Base-by-base conservation (phyloP, 2,113 vertebrate species). In the Lasiurus borealis region DNA sequence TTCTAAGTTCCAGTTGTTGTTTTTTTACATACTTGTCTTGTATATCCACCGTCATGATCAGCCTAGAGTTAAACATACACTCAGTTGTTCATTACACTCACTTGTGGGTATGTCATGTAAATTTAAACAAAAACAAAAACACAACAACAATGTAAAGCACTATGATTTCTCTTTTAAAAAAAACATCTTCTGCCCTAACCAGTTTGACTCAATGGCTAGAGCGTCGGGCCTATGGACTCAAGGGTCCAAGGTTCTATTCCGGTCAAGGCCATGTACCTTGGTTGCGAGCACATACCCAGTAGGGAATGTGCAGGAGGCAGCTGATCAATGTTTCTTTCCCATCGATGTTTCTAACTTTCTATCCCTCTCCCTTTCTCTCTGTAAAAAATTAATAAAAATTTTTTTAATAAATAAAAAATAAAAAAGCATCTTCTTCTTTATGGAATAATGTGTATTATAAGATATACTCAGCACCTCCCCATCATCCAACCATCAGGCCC, bases 111-210 rank as follows among this genome's bases (percentile, higher is more conserved):
- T 25, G 10, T 44, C 80, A 91, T 13, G 11, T 59, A 92, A 92
- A 66, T 57, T 75, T 31, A 52, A 91, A 88, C 59, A 52, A 52
- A 5, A 27, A 59, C 57, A 62, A 25, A 3, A 48, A 50, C 23
- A 57, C 54, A 48, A 85, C 69, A 85, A 57, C 40, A 86, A 76
- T 14, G 10, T 40, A 80, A 75, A 52, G 10, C 12, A 94, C 23
- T 82, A 71, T 34, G 31, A 19, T 66, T 95, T 66, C 54, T 88
- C 88, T 93, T 81, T 73, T 54, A 73, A 91, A 85, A 86, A 84
- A 36, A 68, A n/a, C n/a, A 76, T 27, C 44, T 21, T 88, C 23
- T 40, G 10, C 46, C 46, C 7, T 8, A 11, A 48, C 46, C 46
- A 11, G 46, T 48, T 48, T 48, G 46, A 7, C 46, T 48, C 46